These are phyloP conservation scores for Aspidiotus destructor DNA, from an alignment of 2,888 invertebrate genomes.

Conservation along the genomic window DNA sequence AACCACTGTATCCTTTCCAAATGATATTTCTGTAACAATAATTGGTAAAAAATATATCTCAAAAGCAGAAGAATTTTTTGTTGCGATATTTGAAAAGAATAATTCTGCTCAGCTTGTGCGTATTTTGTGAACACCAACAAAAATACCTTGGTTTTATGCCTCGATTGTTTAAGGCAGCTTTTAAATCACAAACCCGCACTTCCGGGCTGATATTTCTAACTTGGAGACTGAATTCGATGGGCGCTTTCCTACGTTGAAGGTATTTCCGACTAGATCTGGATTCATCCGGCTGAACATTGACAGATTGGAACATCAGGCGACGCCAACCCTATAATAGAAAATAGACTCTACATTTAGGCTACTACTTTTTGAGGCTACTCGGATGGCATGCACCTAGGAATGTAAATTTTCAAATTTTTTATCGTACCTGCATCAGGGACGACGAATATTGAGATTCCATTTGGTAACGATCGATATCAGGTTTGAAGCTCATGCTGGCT, in stretches of 20 bases:
- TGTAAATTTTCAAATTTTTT: too few relatives aligned
- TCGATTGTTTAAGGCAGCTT: conserved; percentile 60
- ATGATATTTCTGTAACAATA: conserved; percentile 52
- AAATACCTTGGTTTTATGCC: conserved; percentile 54
- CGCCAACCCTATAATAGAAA: conserved; percentile 3
- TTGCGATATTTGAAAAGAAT: too few relatives aligned
- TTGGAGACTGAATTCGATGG: conserved; percentile 42
- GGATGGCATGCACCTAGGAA: too few relatives aligned
- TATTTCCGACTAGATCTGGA: conserved; percentile 22
- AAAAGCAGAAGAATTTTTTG: neutral
- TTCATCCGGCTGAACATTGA: conserved; percentile 30
- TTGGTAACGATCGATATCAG: too few relatives aligned
- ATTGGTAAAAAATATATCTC: neutral
- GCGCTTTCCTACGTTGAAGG: conserved; percentile 28
- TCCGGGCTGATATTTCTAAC: conserved; percentile 63
- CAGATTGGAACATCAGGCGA: conserved; percentile 27
- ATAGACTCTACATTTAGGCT: too few relatives aligned
- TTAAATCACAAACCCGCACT: conserved; percentile 63
- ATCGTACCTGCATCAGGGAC: too few relatives aligned
- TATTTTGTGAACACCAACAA: neutral
- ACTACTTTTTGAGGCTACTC: too few relatives aligned
- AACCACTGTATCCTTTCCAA: conserved; percentile 52
- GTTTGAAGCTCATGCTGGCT: too few relatives aligned
- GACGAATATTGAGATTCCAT: too few relatives aligned
- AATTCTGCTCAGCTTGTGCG: too few relatives aligned